phyloP scores from a whole-genome alignment of 2,888 invertebrate species.

The Clepsis dumicolana region DNA sequence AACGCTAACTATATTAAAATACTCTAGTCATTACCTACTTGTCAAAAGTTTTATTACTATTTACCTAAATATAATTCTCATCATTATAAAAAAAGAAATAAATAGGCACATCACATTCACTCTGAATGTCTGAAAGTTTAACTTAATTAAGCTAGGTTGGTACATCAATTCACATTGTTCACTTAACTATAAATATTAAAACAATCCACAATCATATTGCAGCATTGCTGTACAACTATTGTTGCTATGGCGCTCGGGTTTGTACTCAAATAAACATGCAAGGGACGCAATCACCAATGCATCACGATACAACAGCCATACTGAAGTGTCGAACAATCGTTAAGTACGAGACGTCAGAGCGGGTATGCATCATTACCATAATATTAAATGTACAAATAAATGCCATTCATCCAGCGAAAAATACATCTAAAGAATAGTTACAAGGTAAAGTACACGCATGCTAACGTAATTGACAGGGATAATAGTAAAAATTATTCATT shows the following conservation, averaged over 20 bases:
- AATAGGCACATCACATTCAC: slow-evolving; percentile 82
- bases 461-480: slow-evolving; percentile 23
- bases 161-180: slow-evolving; percentile 69
- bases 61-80: slow-evolving; percentile 73
- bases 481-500: slow-evolving; percentile 48
- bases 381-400: slow-evolving; percentile 35
- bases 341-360: slow-evolving; percentile 58
- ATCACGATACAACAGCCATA: neutral
- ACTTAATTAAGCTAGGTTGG: slow-evolving; percentile 68
- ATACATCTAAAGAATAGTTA: slow-evolving; percentile 54
- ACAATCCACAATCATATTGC: slow-evolving; percentile 79
- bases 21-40: slow-evolving; percentile 67
- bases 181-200: slow-evolving; percentile 63
- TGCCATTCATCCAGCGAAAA: slow-evolving; percentile 52
- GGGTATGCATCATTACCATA: neutral
- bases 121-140: slow-evolving; percentile 70
- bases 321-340: slow-evolving; percentile 46
- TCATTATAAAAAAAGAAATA: slow-evolving; percentile 78
- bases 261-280: slow-evolving; percentile 69
- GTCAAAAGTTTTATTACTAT: slow-evolving; percentile 68
- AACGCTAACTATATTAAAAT: slow-evolving; percentile 58
- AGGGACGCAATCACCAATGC: neutral
- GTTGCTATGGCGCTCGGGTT: slow-evolving; percentile 76
- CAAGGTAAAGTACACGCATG: slow-evolving; percentile 23
- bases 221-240: slow-evolving; percentile 68